Base-by-base conservation (phyloP, 2,797 vertebrate species). In the Propithecus perrieri region DNA sequence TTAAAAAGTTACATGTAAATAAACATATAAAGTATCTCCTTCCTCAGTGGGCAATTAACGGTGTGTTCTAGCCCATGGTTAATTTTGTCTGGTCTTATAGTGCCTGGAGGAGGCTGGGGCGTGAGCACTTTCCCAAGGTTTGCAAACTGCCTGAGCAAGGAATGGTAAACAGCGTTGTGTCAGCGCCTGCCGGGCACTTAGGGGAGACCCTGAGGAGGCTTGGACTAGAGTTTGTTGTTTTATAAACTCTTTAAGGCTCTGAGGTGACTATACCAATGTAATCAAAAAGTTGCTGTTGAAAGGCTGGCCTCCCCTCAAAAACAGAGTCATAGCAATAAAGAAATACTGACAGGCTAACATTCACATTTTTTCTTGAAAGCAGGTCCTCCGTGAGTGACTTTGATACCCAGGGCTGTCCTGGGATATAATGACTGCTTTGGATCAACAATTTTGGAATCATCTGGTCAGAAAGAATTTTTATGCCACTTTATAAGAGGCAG, bases 211-310 rank as follows among this genome's bases (percentile, higher is more conserved):
- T 33, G 61, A 43, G 43, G 94, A 84, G 88, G 67, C 96, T 95
- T 96, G 81, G 59, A 85, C 72, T 50, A 4, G 6, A 76, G 53
- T 89, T 65, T 80, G 67, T 95, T 93, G 81, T 93, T 96, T 83
- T 50, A 50, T 86, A 72, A 91, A 67, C 81, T 74, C 72, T 87
- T 76, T 28, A 61, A 85, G 79, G 85, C 67, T 90, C 38, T 63
- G 53, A 71, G 33, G 57, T 90, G 41, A 92, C 53, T 85, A 92
- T 55, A 78, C 80, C 67, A 10, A 30, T 78, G 75, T n/a, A 43
- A 90, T 15, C 24, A 63, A 30, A 71, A 80, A 57, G 38, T 59
- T 87, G 85, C 24, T 76, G 3, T 79, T 74, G 65, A 59, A 46
- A 69, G 83, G 35, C 67, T 11, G 14, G 11, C 3, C 28, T 17